Base-by-base conservation (phyloP, 1,140 invertebrate genomes). In the Papilio polytes region DNA sequence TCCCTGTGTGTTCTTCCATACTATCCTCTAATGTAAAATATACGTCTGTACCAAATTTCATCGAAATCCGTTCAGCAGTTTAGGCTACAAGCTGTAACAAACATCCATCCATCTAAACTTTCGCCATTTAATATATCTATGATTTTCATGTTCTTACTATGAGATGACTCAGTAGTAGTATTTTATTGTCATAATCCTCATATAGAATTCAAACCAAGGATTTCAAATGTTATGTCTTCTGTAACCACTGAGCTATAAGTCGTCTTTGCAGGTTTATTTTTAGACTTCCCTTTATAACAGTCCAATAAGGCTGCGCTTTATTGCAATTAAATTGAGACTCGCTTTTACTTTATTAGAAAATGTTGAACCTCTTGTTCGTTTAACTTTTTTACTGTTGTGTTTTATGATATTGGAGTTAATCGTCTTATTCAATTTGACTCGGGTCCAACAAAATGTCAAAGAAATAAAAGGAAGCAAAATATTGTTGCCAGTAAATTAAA, bases 281-380 rank as follows among this genome's bases (percentile, higher is more conserved):
- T 31, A 70, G 59, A 63, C 10, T 70, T 48, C 15, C 46, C 46
- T 48, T 70, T 70, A 70, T 70, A 15, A 15, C 22, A 70, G 63
- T 70, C 63, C 12, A 70, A 31, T 70, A 70, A 70, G 13, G 63
- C 6, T 31, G 63, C 10, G 22, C 63, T 31, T 70, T 70, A 70
- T 70, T 70, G 63, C 63, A 70, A 70, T 70, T 70, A 31, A 70
- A 70, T 70, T 31, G 63, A 22, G 59, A 70, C 26, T 31, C 63
- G 26, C 26, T 31, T 70, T 70, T 15, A 36, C 15, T 70, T 70
- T 70, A 70, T n/a, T 26, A 70, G 26, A 70, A 70, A 70, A 31
- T 70, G 63, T 70, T 70, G 22, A 70, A 70, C 26, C 4, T 70
- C 12, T 70, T 31, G 20, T 66, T 66, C 26, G 26, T 70, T 70